These are phyloP conservation scores for Erebia epiphron DNA, from an alignment of 2,888 invertebrate species.

Conservation along the genomic window DNA sequence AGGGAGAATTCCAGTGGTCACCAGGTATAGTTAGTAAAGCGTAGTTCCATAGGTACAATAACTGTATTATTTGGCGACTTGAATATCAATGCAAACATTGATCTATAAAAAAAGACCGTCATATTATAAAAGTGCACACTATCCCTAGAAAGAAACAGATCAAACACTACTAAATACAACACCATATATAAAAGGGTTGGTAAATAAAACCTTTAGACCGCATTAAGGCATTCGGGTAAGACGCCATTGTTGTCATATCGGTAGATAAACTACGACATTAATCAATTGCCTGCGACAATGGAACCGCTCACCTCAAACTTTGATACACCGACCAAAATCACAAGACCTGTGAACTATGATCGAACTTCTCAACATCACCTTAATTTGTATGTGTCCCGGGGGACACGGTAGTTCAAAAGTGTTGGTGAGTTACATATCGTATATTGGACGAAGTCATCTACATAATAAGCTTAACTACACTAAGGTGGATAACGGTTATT, in stretches of 20 bases:
- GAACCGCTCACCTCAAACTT: constrained; percentile 69
- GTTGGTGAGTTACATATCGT: constrained; percentile 47
- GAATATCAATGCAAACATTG: no score
- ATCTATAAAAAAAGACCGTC: no score
- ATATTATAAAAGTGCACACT: no score
- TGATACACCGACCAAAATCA: constrained; percentile 52
- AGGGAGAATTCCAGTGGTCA: no score
- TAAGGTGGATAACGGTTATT: constrained; percentile 65
- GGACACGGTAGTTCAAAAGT: constrained; percentile 46
- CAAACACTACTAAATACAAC: constrained; percentile 48
- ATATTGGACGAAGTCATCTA: constrained; percentile 64
- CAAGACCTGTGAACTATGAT: constrained; percentile 47
- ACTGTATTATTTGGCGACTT: no score
- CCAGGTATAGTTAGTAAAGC: no score
- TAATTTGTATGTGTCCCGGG: constrained; percentile 24
- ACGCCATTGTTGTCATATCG: constrained; percentile 79
- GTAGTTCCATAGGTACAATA: no score
- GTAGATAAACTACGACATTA: constrained; percentile 79
- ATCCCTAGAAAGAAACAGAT: constrained; percentile 17
- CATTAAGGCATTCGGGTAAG: constrained; percentile 75
- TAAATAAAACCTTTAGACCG: constrained; percentile 73
- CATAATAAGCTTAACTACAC: constrained; percentile 59
- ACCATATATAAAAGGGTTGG: constrained; percentile 65
- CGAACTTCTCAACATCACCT: constrained; percentile 23
- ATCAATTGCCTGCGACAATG: constrained; percentile 76